A percentile compares a stretch with the other conserved stretches of the same genome.
These are phyloP conservation scores for Aphis craccivora DNA, from an alignment of 1,140 invertebrate genomes.

Conservation along the genomic window DNA sequence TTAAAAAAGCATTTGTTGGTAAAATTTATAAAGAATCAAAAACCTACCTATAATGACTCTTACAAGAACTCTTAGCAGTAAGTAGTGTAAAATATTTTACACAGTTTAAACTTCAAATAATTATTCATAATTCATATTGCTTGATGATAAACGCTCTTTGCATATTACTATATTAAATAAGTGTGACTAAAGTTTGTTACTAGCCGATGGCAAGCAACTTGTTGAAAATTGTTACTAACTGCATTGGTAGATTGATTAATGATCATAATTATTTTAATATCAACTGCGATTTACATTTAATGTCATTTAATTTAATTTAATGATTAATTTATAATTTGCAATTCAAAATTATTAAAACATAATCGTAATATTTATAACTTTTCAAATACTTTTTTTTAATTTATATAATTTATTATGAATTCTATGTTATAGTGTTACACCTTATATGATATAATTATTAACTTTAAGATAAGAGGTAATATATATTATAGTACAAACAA, in stretches of 20 bases:
- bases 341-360: neutral
- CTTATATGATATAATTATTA: neutral
- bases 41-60: neutral
- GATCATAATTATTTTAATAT: slow-evolving; percentile 7
- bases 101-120: neutral
- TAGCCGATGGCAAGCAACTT: neutral
- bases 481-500: neutral
- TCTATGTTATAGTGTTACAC: neutral
- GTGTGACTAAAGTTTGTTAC: slow-evolving; percentile 14
- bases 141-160: neutral
- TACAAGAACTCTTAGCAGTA: neutral
- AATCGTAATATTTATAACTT: neutral
- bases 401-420: neutral
- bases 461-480: neutral
- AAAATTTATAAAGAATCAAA: neutral
- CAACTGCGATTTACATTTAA: neutral
- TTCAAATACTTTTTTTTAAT: neutral
- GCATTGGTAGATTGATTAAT: slow-evolving; percentile 4
- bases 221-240: slow-evolving; percentile 15
- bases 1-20: neutral
- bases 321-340: slow-evolving; percentile 17
- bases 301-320: neutral
- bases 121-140: neutral
- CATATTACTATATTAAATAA: neutral
- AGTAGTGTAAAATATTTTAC: neutral